These are phyloP conservation scores for Papilio polyxenes DNA, from an alignment of 1,140 invertebrate genomes.

Conservation along the genomic window DNA sequence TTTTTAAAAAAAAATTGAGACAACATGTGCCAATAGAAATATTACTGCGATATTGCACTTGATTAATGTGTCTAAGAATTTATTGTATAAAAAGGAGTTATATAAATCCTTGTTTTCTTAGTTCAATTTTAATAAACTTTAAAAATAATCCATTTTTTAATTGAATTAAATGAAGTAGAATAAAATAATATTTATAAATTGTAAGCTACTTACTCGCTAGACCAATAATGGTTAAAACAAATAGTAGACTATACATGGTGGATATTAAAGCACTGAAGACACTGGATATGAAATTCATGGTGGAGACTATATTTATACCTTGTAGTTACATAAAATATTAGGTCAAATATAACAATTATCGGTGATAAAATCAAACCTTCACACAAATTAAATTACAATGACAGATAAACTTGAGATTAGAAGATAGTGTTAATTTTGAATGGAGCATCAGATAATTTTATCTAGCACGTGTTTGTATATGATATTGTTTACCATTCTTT, in stretches of 20 bases:
- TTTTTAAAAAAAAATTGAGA: too few species aligned
- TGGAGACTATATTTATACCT: conserved; percentile 56
- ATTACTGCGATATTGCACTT: too few species aligned
- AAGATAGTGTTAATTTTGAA: conserved; percentile 43
- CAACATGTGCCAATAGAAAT: too few species aligned
- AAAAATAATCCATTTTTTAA: too few species aligned
- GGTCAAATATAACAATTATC: conserved; percentile 61
- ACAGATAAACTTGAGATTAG: conserved; percentile 56
- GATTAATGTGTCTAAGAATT: too few species aligned
- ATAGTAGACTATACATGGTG: conserved; percentile 53
- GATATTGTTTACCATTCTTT: background rate
- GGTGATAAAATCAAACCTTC: conserved; percentile 66
- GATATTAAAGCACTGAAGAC: conserved; percentile 43
- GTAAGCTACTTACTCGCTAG: conserved; percentile 48
- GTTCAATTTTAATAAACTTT: too few species aligned
- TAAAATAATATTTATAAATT: conserved; percentile 22
- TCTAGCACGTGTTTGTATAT: conserved; percentile 15
- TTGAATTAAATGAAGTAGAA: background rate
- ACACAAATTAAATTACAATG: conserved; percentile 60
- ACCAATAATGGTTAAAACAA: conserved; percentile 48
- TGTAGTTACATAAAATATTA: conserved; percentile 63
- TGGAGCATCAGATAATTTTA: conserved; percentile 38
- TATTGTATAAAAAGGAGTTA: too few species aligned
- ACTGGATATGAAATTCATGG: conserved; percentile 43
- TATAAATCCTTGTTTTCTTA: too few species aligned